Evolutionary conservation across 2,888 invertebrate genomes (phyloP), one percentile per base, ranked within the genome.

Genomic region (Steinernema hermaphroditum): DNA sequence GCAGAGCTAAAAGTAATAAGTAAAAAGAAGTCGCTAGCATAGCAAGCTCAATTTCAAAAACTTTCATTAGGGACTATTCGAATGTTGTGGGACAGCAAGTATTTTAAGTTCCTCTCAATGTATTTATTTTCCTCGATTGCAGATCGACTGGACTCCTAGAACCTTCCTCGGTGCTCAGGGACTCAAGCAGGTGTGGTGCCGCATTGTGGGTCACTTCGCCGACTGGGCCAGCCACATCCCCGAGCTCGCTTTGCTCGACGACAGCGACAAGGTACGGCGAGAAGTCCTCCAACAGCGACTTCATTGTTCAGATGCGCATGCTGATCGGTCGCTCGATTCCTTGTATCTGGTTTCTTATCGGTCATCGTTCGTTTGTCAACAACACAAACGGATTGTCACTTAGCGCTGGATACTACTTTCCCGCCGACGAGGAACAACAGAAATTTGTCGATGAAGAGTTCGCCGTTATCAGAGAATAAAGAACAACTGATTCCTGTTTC

Each of bases 151-250:
- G 72, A 68, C 72, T 24, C 68, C 72, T 22, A 57, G 44, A 27
- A 24, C 29, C 24, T 34, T 72, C 24, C 68, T 72, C 14, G 22
- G 29, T 27, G 68, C 68, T n/a, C 22, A 32, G 12, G 49, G 49
- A 16, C 41, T 74, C 43, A 74, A 74, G 46, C 37, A 68, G 19
- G 46, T 73, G 32, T 75, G 75, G 75, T 75, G 75, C 43, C 70
- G 72, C 37, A 72, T 68, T 24, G 57, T 57, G 1, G 37, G 50
- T 1, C 32, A 49, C 37, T 75, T 69, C 41, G 54, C 69, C 22
- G 75, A 75, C 37, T 75, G 75, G 75, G 70, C 49, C 14, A 32
- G 41, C 8, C 75, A 75, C 57, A 44, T 75, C n/a, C 75, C 73
- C 14, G 73, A 75, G 57, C 41, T 75, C 16, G 16, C 24, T 12